A percentile compares a stretch with the other conserved stretches of the same genome.
phyloP scores from a whole-genome alignment of 2,888 invertebrate genomes.

The Lomographa bimaculata region DNA sequence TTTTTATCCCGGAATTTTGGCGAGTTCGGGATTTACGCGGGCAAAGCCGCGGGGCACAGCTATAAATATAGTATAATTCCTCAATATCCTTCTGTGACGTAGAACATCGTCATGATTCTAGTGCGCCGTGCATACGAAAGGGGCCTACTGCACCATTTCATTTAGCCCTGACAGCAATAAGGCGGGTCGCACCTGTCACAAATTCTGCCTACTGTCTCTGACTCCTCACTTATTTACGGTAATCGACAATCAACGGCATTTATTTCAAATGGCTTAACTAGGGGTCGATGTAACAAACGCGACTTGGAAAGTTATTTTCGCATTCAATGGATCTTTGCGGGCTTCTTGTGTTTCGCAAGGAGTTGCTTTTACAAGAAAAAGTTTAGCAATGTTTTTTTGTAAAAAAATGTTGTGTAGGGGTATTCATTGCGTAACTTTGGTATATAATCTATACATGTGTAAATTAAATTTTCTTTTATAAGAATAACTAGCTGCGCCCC shows the following conservation, averaged over 20 bases:
- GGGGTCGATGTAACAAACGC: background rate
- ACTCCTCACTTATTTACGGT: conserved; percentile 60
- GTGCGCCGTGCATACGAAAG: conserved; percentile 27
- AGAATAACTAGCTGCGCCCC: too few relatives aligned
- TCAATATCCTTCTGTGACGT: too few relatives aligned
- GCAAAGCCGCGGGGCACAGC: too few relatives aligned
- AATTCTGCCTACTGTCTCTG: conserved; percentile 35
- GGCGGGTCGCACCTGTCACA: conserved; percentile 65
- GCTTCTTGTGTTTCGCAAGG: conserved; percentile 3
- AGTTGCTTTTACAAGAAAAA: background rate
- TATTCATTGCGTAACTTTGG: too few relatives aligned
- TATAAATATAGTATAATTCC: too few relatives aligned
- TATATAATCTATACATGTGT: too few relatives aligned
- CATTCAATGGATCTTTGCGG: background rate
- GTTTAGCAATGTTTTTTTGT: too few relatives aligned
- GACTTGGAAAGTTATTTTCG: conserved; percentile 2
- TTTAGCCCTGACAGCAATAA: conserved; percentile 73
- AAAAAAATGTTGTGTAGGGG: too few relatives aligned
- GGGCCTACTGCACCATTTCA: conserved; percentile 63
- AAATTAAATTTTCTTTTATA: too few relatives aligned
- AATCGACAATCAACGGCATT: conserved; percentile 43
- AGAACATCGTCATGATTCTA: conserved; percentile 1
- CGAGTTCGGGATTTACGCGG: too few relatives aligned
- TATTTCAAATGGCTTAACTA: conserved; percentile 8
- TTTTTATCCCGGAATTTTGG: too few relatives aligned